Evolutionary conservation across 2,113 vertebrate species (phyloP).

Genomic region (Zosterops borbonicus): DNA sequence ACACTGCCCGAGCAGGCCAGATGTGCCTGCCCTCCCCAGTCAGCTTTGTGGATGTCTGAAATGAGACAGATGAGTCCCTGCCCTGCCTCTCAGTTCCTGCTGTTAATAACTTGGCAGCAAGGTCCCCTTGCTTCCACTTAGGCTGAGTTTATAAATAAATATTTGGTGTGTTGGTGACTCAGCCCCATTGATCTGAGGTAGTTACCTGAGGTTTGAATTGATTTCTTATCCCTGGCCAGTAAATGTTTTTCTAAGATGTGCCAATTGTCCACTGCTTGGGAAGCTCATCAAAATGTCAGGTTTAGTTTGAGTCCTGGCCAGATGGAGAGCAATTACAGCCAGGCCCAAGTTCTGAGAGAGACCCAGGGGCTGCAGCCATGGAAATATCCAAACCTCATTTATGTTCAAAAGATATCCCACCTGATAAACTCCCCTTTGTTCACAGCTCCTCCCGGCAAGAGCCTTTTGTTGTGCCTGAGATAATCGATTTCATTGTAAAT

Average conservation of each 20-base stretch:
- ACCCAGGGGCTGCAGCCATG: background rate
- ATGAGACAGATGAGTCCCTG: background rate
- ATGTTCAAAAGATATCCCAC: background rate
- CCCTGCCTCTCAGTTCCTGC: background rate
- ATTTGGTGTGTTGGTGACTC: background rate
- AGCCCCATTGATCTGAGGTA: background rate
- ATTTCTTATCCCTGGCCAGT: constrained; percentile 29
- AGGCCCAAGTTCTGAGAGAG: background rate
- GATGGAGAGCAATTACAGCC: background rate
- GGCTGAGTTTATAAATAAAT: constrained; percentile 38
- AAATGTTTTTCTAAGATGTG: constrained; percentile 33
- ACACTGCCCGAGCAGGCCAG: background rate
- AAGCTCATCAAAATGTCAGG: constrained; percentile 35
- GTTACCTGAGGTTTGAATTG: constrained; percentile 22
- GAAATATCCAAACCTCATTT: background rate
- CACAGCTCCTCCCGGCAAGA: background rate
- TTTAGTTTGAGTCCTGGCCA: background rate
- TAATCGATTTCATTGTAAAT: background rate
- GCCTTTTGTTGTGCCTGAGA: background rate
- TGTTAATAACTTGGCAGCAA: constrained; percentile 40
- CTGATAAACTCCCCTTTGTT: background rate
- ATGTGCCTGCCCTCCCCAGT: constrained; percentile 24
- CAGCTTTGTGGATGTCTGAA: background rate
- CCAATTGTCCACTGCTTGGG: background rate
- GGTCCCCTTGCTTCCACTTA: constrained; percentile 46